phyloP scores from a whole-genome alignment of 2,888 invertebrate species.

The Phyllotreta cruciferae region DNA sequence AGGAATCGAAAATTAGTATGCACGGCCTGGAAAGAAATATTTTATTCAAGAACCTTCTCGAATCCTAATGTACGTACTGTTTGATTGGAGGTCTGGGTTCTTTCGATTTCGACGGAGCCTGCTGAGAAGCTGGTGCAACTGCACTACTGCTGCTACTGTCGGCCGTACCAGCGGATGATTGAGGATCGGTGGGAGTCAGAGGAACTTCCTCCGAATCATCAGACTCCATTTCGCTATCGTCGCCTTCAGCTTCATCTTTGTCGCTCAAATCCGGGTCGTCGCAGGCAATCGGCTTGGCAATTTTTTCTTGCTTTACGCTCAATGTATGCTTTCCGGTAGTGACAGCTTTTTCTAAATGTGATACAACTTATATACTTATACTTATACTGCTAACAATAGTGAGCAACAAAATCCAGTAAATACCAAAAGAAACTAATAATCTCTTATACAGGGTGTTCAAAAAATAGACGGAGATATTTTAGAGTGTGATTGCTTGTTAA shows the following conservation, averaged over 20 bases:
- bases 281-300: conserved; percentile 64
- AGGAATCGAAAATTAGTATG: conserved; percentile 94
- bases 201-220: conserved; percentile 61
- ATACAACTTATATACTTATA: too few relatives aligned
- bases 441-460: too few relatives aligned
- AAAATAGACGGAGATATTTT: conserved; percentile 16
- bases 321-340: conserved; percentile 64
- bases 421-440: too few relatives aligned
- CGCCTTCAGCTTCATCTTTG: conserved; percentile 74
- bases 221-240: conserved; percentile 73
- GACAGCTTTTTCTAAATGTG: conserved; percentile 33
- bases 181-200: conserved; percentile 25
- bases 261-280: conserved; percentile 75
- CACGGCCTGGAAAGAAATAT: conserved; percentile 74
- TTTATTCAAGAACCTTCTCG: neutral
- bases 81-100: conserved; percentile 65
- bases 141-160: conserved; percentile 4
- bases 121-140: conserved; percentile 19
- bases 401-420: too few relatives aligned
- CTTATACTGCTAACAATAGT: too few relatives aligned
- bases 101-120: conserved; percentile 23
- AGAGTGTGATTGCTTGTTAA: neutral
- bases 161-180: conserved; percentile 19
- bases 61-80: conserved; percentile 63
- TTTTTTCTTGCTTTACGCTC: conserved; percentile 58